phyloP scores from a whole-genome alignment of 2,797 vertebrate species.

The Eupleurogrammus muticus region DNA sequence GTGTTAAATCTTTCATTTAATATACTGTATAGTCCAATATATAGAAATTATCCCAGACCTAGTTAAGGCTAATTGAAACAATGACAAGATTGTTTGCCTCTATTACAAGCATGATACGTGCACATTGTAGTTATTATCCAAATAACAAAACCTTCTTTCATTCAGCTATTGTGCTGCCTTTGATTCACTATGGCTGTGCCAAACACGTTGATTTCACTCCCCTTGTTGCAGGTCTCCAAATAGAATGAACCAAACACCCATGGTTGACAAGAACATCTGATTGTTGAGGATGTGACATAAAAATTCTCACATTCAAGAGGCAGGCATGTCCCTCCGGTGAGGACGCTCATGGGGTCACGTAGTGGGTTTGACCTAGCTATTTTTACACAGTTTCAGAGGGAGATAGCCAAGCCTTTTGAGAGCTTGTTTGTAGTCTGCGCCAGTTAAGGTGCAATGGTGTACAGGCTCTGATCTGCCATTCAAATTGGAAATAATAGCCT shows the following conservation, averaged over 20 bases:
- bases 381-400: conserved; percentile 49
- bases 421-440: conserved; percentile 44
- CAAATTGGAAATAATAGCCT: conserved; percentile 60
- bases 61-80: background rate
- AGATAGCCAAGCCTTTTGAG: conserved; percentile 39
- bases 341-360: conserved; percentile 17
- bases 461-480: conserved; percentile 56
- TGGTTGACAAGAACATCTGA: conserved; percentile 23
- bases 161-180: conserved; percentile 9
- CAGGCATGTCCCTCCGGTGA: conserved; percentile 16
- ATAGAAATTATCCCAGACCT: too few species aligned
- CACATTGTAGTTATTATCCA: background rate
- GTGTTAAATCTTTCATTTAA: too few species aligned
- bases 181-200: conserved; percentile 20
- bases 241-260: conserved; percentile 28
- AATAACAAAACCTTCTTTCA: conserved; percentile 8
- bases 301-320: conserved; percentile 29
- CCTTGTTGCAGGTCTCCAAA: conserved; percentile 19
- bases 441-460: conserved; percentile 66
- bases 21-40: too few species aligned
- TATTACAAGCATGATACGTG: background rate
- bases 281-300: conserved; percentile 21
- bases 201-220: conserved; percentile 11
- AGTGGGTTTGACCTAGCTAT: conserved; percentile 47
- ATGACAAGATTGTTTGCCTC: background rate